Base-by-base conservation (phyloP, 2,797 vertebrate genomes). In the Pogonophryne albipinna region DNA sequence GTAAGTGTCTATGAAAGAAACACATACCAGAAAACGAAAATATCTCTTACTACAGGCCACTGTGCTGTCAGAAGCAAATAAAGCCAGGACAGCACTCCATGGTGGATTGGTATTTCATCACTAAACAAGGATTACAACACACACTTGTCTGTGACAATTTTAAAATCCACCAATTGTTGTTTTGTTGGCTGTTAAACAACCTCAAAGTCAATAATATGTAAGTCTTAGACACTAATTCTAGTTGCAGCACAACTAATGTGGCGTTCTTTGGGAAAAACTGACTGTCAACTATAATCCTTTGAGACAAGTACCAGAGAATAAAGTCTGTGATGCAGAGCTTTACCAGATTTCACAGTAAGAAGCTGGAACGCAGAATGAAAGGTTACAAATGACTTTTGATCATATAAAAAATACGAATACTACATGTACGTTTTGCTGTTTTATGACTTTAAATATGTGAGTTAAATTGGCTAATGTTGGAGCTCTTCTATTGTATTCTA, bases 241-340 rank as follows among this genome's bases (percentile, higher is more conserved):
- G 9, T 65, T 11, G 19, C 50, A 44, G 52, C 38, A 46, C 2
- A 62, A 27, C 46, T 52, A 1, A 31, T 50, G 11, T 34, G 55
- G 20, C 4, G n/a, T 11, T 64, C 20, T 58, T 58, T 51, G 14
- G 23, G 14, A 59, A 46, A 17, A 55, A 63, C 12, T 34, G 47
- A 46, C 27, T 53, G 73, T 34, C 23, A 69, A 76, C 8, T 78
- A 23, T 80, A 83, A 85, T 82, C 78, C 71, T 62, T 42, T 27
- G 13, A 55, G 76, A 83, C 53, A 49, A 74, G 56, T 71, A 41
- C 42, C 7, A 38, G 27, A 68, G 55, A 75, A 64, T 27, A 71
- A 65, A 41, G n/a, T 71, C 66, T 60, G n/a, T 57, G 41, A 53
- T 52, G 73, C 71, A 58, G 47, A 74, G 19, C 44, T 34, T 27